These are phyloP conservation scores for Epinotia demarniana DNA, from an alignment of 2,888 invertebrate species.

Conservation along the genomic window DNA sequence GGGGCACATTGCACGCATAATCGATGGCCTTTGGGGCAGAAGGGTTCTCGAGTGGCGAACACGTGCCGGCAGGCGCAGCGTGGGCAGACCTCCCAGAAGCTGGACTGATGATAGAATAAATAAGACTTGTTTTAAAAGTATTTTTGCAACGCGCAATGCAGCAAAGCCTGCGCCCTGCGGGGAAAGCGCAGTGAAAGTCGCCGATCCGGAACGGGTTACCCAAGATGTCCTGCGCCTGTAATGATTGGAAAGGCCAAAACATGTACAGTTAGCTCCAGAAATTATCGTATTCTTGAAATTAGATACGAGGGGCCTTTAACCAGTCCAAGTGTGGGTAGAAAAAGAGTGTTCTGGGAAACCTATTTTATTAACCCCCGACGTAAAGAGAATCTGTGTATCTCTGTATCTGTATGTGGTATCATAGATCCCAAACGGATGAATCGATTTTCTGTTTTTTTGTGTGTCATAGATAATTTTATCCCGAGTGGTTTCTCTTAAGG, in stretches of 20 bases:
- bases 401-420: too few species aligned
- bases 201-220: slow-evolving; percentile 16
- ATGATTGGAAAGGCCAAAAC: slow-evolving; percentile 29
- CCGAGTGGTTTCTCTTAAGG: too few species aligned
- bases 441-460: too few species aligned
- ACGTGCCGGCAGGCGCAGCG: too few species aligned
- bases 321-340: background rate
- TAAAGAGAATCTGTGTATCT: too few species aligned
- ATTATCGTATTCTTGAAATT: background rate
- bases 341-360: background rate
- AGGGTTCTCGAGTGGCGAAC: too few species aligned
- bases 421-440: too few species aligned
- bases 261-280: slow-evolving; percentile 9
- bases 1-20: too few species aligned
- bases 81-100: too few species aligned
- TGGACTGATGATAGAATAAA: background rate
- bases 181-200: slow-evolving; percentile 33
- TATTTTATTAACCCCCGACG: too few species aligned
- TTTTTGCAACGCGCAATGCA: slow-evolving; percentile 15
- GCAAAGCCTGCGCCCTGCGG: slow-evolving; percentile 7
- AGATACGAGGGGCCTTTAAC: background rate
- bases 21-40: too few species aligned
- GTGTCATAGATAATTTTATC: too few species aligned
- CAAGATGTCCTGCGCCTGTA: slow-evolving; percentile 15
- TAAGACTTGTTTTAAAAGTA: slow-evolving; percentile 2